A percentile compares a stretch with the other conserved stretches of the same genome.
Conservation (phyloP, 2,888 invertebrate genomes). For the Drosophila koepferae region DNA sequence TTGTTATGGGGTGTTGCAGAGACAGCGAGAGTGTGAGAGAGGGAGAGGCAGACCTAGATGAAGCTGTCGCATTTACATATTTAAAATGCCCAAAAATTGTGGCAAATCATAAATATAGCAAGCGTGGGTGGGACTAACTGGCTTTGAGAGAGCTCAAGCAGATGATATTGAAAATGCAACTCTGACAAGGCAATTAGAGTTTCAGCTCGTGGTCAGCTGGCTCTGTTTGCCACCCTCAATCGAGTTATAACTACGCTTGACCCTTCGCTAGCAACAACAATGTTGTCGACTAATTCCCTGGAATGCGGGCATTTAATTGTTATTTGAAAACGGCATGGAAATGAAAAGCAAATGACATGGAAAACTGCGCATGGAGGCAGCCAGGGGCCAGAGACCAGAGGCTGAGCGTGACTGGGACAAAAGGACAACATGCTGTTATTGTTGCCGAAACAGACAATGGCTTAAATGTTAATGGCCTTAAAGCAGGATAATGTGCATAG, state of each 20-base stretch:
- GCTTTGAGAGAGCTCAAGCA: slow-evolving; percentile 7
- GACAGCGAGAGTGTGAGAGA: neutral
- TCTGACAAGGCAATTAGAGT: slow-evolving; percentile 58
- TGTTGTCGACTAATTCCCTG: slow-evolving; percentile 66
- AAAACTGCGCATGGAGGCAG: slow-evolving; percentile 23
- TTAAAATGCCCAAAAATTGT: slow-evolving; percentile 38
- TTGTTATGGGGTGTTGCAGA: slow-evolving; percentile 53
- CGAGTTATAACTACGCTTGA: slow-evolving; percentile 21
- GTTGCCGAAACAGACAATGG: slow-evolving; percentile 54
- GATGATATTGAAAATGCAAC: neutral
- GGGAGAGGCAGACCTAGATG: neutral
- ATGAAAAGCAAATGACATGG: slow-evolving; percentile 52
- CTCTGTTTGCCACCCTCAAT: slow-evolving; percentile 18
- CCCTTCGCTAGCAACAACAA: slow-evolving; percentile 43
- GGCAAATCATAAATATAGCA: slow-evolving; percentile 37
- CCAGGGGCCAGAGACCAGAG: neutral
- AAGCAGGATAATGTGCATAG: slow-evolving; percentile 52
- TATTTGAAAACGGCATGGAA: slow-evolving; percentile 39
- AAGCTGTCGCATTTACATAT: slow-evolving; percentile 48
- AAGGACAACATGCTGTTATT: slow-evolving; percentile 55
- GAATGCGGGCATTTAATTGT: slow-evolving; percentile 73
- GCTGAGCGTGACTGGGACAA: slow-evolving; percentile 41
- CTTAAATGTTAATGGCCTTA: slow-evolving; percentile 46
- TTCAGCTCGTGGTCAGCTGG: slow-evolving; percentile 28
- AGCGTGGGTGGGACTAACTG: slow-evolving; percentile 39